Evolutionary conservation across 2,113 vertebrate species (phyloP).

Genomic region (Onychostoma macrolepis): DNA sequence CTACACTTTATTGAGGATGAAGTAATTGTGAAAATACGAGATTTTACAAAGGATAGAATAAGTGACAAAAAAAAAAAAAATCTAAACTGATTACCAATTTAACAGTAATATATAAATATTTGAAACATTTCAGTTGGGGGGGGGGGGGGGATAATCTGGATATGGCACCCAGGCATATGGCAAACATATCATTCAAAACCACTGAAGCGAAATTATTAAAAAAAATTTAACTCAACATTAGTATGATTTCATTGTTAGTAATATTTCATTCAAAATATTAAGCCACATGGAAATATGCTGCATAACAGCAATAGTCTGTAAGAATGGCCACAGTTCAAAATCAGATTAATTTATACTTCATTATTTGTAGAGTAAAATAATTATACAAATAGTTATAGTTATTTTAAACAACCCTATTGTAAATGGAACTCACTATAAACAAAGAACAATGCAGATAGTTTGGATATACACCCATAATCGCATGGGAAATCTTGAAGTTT

Average conservation of each 20-base stretch:
- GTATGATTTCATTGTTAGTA: background rate
- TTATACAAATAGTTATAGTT: background rate
- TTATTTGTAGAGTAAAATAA: background rate
- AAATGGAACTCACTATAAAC: background rate
- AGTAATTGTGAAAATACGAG: background rate
- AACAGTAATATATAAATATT: background rate
- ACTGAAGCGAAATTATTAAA: background rate
- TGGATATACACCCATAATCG: background rate
- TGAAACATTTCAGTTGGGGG: background rate
- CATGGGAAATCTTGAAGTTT: background rate
- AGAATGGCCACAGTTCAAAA: background rate
- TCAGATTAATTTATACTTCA: background rate
- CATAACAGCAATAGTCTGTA: background rate
- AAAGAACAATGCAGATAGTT: constrained; percentile 3
- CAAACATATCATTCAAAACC: background rate
- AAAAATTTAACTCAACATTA: background rate
- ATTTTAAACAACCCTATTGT: background rate
- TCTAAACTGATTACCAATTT: background rate
- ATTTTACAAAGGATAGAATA: background rate
- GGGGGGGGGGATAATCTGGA: background rate
- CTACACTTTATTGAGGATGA: background rate
- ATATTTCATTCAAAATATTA: background rate
- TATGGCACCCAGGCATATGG: background rate
- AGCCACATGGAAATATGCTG: background rate
- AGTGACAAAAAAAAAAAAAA: background rate